phyloP scores from a whole-genome alignment of 2,888 invertebrate species.

The Epinotia nisella region DNA sequence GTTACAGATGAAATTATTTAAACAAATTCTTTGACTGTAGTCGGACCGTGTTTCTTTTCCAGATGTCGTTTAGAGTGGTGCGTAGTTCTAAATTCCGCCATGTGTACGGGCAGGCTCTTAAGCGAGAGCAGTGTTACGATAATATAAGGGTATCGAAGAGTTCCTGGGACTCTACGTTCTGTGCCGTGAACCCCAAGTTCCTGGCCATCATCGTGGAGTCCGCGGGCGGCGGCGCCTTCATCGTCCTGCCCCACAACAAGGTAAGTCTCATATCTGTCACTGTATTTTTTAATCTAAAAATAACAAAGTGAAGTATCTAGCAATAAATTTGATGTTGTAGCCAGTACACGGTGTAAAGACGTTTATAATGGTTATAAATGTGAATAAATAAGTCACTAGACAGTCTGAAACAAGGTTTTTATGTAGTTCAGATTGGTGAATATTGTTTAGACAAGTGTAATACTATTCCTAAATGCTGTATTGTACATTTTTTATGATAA shows the following conservation, averaged over 20 bases:
- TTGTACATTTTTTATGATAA: not conserved
- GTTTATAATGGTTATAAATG: conserved; percentile 17
- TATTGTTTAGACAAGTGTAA: not conserved
- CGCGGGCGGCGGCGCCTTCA: conserved; percentile 97
- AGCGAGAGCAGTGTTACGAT: conserved; percentile 98
- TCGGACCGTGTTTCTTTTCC: conserved; percentile 73
- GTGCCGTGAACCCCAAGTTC: conserved; percentile 99
- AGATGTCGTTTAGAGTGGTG: conserved; percentile 98
- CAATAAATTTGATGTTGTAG: conserved; percentile 29
- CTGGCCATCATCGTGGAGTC: conserved; percentile 98
- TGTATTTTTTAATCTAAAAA: conserved; percentile 41
- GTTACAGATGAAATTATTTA: conserved; percentile 73
- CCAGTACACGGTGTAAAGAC: conserved; percentile 10
- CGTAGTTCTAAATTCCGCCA: conserved; percentile 99
- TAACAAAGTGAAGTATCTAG: conserved; percentile 30
- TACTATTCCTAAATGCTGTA: not conserved
- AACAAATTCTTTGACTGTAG: conserved; percentile 69
- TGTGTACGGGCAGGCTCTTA: conserved; percentile 94
- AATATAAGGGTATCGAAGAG: conserved; percentile 98
- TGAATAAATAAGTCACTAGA: conserved; percentile 10
- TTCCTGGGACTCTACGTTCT: conserved; percentile 99
- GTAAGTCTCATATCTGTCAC: conserved; percentile 75
- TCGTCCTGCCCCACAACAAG: conserved; percentile 97
- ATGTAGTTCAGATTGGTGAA: not conserved
- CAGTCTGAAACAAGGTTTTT: not conserved